These are phyloP conservation scores for Grantiella picta DNA, from an alignment of 2,113 vertebrate genomes.

Conservation along the genomic window DNA sequence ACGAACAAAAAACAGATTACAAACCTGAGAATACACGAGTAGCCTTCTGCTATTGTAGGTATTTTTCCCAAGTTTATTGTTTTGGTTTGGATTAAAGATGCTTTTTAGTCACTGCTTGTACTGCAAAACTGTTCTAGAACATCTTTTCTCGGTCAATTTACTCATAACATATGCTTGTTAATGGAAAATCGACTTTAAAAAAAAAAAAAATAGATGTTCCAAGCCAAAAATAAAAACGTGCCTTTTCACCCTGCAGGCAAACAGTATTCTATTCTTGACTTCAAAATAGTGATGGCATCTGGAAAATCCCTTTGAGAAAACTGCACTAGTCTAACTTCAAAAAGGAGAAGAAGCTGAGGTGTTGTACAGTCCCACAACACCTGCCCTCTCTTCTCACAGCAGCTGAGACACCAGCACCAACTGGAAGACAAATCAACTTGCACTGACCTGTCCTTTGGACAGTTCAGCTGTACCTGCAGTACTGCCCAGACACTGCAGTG, in stretches of 20 bases:
- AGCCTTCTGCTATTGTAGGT: neutral
- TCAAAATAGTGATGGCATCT: rapidly evolving
- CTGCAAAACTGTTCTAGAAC: neutral
- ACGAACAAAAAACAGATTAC: neutral
- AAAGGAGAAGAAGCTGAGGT: neutral
- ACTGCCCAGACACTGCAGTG: neutral
- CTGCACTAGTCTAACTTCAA: neutral
- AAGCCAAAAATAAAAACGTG: neutral
- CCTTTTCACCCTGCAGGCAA: neutral
- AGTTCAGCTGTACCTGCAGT: neutral
- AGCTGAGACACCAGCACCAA: neutral
- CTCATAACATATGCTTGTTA: neutral
- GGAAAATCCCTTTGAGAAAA: neutral
- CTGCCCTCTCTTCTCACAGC: neutral
- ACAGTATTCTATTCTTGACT: neutral
- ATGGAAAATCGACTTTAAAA: neutral
- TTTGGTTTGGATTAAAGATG: neutral
- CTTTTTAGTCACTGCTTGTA: neutral
- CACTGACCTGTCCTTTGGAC: neutral
- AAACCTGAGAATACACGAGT: neutral
- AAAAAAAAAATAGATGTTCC: neutral
- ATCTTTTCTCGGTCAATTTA: neutral
- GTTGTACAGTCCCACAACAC: neutral
- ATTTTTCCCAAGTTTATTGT: neutral
- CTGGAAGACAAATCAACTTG: neutral